Evolutionary conservation across 2,888 invertebrate species (phyloP).

Genomic region (Bursaphelenchus okinawaensis): DNA sequence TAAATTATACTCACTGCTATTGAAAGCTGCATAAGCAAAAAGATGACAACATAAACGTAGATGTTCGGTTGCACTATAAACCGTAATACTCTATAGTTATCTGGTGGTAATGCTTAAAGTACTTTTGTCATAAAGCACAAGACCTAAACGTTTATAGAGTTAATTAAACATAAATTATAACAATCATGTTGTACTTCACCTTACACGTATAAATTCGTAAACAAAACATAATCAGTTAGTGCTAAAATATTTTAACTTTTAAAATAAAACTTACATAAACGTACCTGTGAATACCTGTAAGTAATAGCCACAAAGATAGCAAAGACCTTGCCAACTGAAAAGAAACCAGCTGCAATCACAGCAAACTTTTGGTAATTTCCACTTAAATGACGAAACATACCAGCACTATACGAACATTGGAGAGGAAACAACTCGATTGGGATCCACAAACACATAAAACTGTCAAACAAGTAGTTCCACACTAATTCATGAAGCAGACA

Average conservation of each 20-base stretch:
- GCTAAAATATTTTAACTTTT: no score
- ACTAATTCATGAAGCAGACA: constrained; percentile 8
- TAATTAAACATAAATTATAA: no score
- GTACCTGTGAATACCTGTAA: not conserved
- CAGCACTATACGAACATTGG: constrained; percentile 5
- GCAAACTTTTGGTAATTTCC: not conserved
- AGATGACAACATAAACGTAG: not conserved
- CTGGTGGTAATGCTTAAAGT: no score
- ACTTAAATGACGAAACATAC: not conserved
- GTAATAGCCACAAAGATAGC: not conserved
- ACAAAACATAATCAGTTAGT: no score
- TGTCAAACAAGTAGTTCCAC: constrained; percentile 7
- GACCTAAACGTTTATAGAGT: no score
- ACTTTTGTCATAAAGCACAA: no score
- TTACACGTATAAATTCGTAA: no score
- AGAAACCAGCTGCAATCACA: not conserved
- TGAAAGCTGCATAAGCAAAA: not conserved
- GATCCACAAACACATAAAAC: not conserved
- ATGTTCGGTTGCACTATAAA: not conserved
- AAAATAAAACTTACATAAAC: no score
- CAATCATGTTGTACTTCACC: no score
- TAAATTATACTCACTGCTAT: not conserved
- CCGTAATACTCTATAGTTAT: no score
- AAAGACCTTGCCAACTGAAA: not conserved
- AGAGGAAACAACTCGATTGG: constrained; percentile 1